Base-by-base conservation (phyloP, 1,140 invertebrate genomes). In the Halesus radiatus region DNA sequence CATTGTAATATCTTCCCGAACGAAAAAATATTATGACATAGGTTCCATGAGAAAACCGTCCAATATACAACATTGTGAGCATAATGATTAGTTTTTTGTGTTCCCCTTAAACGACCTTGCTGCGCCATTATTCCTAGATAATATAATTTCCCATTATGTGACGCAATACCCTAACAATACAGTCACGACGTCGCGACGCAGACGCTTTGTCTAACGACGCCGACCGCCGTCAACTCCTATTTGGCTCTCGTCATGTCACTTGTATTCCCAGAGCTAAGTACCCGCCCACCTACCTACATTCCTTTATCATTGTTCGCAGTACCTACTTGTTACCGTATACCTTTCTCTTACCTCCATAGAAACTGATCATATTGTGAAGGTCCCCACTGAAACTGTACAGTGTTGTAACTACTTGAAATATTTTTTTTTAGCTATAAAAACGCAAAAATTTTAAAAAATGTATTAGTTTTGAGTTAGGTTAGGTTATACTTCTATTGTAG, bases 211-310 rank as follows among this genome's bases (percentile, higher is more conserved):
- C 29, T 66, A 66, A 66, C 62, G 62, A 66, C 29, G 26, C n/a
- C 62, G 62, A 32, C 62, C 62, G 62, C 23, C 26, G 62, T 66
- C 62, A 66, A 66, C 23, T 66, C 29, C 62, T 66, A 66, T 66
- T 29, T 26, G 62, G 62, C 22, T 66, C n/a, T 66, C 62, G 62
- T 66, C 62, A 66, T 16, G 62, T 66, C 62, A 66, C 62, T 66
- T 29, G 62, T 66, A 66, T 66, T 66, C 62, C 62, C 62, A 66
- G 10, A n/a, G 29, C 26, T 29, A 66, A 66, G 10, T n/a, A 32
- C 62, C 62, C 26, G n/a, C n/a, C n/a, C 5, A 5, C 54, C n/a
- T 6, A 23, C 37, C 8, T 13, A 45, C 8, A 45, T 13, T 45
- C 37, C 37, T 45, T 45, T 10, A 22, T 7, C 32, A 45, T 45